phyloP scores from a whole-genome alignment of 2,888 invertebrate species.

The Junonia oenone region DNA sequence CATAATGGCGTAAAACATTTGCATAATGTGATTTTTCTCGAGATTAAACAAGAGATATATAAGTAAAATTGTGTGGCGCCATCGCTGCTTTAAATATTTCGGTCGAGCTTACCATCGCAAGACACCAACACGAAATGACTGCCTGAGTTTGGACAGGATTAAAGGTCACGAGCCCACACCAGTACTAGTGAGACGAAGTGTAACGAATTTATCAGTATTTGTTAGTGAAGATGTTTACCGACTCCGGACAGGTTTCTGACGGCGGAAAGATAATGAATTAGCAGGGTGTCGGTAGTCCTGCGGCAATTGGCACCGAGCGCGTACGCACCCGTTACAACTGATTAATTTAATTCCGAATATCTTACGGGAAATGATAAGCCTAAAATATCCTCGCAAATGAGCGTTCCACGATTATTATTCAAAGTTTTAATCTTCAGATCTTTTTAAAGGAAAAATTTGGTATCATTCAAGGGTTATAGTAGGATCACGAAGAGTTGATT shows the following conservation, averaged over 20 bases:
- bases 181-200: background rate
- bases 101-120: background rate
- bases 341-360: background rate
- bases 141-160: background rate
- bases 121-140: background rate
- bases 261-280: conserved; percentile 23
- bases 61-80: background rate
- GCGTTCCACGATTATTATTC: no score
- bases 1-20: background rate
- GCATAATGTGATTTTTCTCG: background rate
- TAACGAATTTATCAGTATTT: conserved; percentile 3
- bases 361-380: background rate
- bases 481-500: no score
- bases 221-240: background rate
- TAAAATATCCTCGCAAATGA: no score
- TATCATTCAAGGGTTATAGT: no score
- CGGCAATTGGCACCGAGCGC: conserved; percentile 13
- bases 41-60: background rate
- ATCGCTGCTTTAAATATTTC: background rate
- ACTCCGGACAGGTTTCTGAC: conserved; percentile 20
- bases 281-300: conserved; percentile 18
- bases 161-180: conserved; percentile 14
- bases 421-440: no score
- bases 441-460: no score
- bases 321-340: conserved; percentile 19